Evolutionary conservation across 1,140 invertebrate species (phyloP).

Genomic region (Streblospio benedicti): DNA sequence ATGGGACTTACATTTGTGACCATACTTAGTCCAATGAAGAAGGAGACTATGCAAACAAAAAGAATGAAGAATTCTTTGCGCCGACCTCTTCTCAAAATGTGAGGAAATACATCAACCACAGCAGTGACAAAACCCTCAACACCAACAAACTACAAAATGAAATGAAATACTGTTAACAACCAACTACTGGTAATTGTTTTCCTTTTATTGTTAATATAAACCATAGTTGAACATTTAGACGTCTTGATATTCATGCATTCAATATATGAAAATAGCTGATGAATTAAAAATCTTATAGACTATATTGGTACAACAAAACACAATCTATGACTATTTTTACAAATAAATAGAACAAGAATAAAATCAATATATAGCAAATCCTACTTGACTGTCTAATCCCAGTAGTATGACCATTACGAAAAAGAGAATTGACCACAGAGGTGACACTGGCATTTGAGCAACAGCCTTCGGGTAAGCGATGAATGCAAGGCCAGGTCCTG

Average conservation of each 20-base stretch:
- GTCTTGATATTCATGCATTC: too few species aligned
- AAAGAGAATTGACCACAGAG: constrained; percentile 75
- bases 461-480: constrained; percentile 81
- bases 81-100: constrained; percentile 41
- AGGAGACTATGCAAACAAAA: constrained; percentile 55
- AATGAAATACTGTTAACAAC: too few species aligned
- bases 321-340: too few species aligned
- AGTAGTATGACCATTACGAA: constrained; percentile 56
- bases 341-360: too few species aligned
- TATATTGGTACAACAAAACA: too few species aligned
- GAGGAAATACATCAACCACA: constrained; percentile 62
- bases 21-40: constrained; percentile 60
- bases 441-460: constrained; percentile 65
- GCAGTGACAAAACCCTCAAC: constrained; percentile 70
- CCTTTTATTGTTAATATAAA: too few species aligned
- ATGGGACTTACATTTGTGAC: constrained; percentile 56
- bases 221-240: too few species aligned
- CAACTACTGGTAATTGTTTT: too few species aligned
- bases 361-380: too few species aligned
- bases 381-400: constrained; percentile 44
- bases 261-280: too few species aligned
- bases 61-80: constrained; percentile 55
- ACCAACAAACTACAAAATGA: constrained; percentile 64
- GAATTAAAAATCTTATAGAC: too few species aligned
- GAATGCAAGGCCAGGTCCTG: constrained; percentile 70